These are phyloP conservation scores for Sphaerophoria taeniata DNA, from an alignment of 2,888 invertebrate species.

Conservation along the genomic window DNA sequence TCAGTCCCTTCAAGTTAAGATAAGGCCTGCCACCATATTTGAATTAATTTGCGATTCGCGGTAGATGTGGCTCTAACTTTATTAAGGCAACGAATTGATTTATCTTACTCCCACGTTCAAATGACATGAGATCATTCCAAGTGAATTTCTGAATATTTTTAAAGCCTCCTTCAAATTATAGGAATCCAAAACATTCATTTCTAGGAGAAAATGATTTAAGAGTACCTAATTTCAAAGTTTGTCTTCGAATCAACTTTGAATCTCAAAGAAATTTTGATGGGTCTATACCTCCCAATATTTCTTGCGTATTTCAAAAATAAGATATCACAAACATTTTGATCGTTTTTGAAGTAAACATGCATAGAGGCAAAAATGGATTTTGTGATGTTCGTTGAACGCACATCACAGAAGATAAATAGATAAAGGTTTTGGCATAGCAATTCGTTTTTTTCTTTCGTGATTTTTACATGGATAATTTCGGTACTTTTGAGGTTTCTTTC, in stretches of 20 bases:
- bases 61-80: neutral
- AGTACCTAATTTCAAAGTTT: constrained; percentile 7
- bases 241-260: neutral
- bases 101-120: neutral
- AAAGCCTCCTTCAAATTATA: neutral
- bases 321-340: constrained; percentile 6
- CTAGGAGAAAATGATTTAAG: neutral
- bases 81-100: neutral
- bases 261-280: neutral
- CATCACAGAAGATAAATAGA: constrained; percentile 5
- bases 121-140: constrained; percentile 2
- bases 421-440: constrained; percentile 32
- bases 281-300: neutral
- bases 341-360: constrained; percentile 21
- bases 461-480: constrained; percentile 29
- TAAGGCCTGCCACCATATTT: neutral
- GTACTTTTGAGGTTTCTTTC: neutral
- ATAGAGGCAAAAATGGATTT: constrained; percentile 33
- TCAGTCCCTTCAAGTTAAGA: neutral
- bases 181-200: constrained; percentile 4
- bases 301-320: neutral
- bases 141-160: constrained; percentile 4
- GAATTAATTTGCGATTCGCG: neutral
- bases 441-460: constrained; percentile 8
- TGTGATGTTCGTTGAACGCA: neutral